Evolutionary conservation across 2,113 vertebrate genomes (phyloP).

Genomic region (Bettongia penicillata): DNA sequence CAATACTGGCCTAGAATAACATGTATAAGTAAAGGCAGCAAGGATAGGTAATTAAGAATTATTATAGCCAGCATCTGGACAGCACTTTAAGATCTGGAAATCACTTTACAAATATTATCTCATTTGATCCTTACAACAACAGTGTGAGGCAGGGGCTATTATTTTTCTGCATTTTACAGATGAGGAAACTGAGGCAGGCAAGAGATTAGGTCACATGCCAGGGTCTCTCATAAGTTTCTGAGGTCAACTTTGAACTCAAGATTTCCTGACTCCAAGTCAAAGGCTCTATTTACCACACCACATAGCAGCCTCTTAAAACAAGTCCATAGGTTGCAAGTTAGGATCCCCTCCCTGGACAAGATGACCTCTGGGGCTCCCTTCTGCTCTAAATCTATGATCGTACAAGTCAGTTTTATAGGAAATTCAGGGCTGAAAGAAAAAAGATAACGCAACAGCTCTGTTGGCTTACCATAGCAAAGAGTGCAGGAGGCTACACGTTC

Average conservation of each 20-base stretch:
- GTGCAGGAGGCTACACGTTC: conserved; percentile 80
- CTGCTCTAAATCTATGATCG: neutral
- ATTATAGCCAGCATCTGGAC: neutral
- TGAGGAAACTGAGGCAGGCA: neutral
- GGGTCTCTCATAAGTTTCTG: neutral
- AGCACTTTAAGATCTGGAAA: neutral
- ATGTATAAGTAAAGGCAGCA: neutral
- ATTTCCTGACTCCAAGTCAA: neutral
- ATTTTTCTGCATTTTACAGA: neutral
- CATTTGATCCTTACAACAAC: neutral
- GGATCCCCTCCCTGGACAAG: neutral
- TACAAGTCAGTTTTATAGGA: neutral
- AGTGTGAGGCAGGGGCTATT: neutral
- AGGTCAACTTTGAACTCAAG: neutral
- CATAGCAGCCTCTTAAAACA: neutral
- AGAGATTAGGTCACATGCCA: neutral
- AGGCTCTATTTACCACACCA: neutral
- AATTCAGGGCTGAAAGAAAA: neutral
- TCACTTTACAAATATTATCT: neutral
- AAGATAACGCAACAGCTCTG: neutral
- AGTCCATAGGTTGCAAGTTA: neutral
- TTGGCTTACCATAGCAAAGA: conserved; percentile 89
- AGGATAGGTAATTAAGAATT: neutral
- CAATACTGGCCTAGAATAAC: neutral
- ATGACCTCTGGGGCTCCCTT: neutral